phyloP scores from a whole-genome alignment of 2,113 vertebrate species.

The Solea solea region DNA sequence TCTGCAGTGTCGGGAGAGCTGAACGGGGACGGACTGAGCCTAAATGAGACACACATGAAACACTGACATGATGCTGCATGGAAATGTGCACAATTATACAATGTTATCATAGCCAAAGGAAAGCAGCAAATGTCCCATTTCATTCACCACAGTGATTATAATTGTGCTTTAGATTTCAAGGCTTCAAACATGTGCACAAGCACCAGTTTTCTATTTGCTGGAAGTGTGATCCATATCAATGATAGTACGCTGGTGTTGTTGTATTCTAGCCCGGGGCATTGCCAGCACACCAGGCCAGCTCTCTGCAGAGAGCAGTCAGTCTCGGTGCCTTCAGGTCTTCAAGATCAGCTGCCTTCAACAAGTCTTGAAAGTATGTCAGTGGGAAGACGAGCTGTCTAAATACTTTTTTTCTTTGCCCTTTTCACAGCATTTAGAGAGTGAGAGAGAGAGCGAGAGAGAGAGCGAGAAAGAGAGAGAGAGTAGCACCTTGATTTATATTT shows the following conservation, averaged over 20 bases:
- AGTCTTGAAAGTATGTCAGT: conserved; percentile 1
- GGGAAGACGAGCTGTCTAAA: conserved; percentile 7
- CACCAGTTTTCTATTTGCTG: conserved; percentile 23
- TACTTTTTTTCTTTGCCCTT: conserved; percentile 27
- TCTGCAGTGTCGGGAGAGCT: conserved; percentile 46
- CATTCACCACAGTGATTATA: no score
- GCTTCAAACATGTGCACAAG: conserved; percentile 8
- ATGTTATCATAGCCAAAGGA: not conserved
- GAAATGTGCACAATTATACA: not conserved
- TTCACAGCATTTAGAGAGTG: conserved; percentile 30
- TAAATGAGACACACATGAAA: conserved; percentile 56
- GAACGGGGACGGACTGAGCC: conserved; percentile 76
- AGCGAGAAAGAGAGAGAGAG: conserved; percentile 26
- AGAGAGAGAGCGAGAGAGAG: conserved; percentile 16
- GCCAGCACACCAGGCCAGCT: conserved; percentile 23
- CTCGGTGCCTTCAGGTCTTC: conserved; percentile 12
- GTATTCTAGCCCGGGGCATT: conserved; percentile 36
- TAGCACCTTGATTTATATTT: conserved; percentile 42
- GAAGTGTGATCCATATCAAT: conserved; percentile 19
- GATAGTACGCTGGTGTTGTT: conserved; percentile 42
- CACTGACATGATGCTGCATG: not conserved
- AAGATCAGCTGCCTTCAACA: conserved; percentile 25
- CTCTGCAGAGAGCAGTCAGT: conserved; percentile 22
- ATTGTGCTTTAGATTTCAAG: no score
- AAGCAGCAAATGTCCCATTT: not conserved